A percentile compares a stretch with the other conserved stretches of the same genome.
Evolutionary conservation across 1,140 invertebrate species (phyloP).

Genomic region (Gerris buenoi): DNA sequence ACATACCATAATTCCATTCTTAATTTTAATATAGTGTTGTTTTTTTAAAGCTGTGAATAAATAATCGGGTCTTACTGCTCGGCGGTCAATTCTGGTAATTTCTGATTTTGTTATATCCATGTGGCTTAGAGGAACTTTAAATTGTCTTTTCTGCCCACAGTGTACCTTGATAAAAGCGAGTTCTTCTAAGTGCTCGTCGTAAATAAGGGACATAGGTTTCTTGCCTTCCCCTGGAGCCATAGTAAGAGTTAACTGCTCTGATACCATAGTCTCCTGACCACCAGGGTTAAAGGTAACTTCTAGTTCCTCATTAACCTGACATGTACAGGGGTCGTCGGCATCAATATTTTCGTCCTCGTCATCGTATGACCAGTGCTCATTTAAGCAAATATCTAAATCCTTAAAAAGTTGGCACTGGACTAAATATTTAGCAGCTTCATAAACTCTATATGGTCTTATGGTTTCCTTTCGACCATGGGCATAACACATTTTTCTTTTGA

Average conservation of each 20-base stretch:
- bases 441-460: background rate
- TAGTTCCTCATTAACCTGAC: background rate
- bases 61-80: too few species aligned
- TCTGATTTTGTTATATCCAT: background rate
- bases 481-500: background rate
- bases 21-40: too few species aligned
- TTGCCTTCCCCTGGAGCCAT: background rate
- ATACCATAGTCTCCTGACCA: background rate
- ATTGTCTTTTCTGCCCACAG: background rate
- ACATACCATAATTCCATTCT: too few species aligned
- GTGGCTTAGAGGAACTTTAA: background rate
- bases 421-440: background rate
- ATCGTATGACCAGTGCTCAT: background rate
- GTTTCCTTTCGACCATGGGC: background rate
- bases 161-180: too few species aligned
- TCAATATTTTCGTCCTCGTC: background rate
- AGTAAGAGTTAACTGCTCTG: background rate
- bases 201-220: background rate
- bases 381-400: background rate
- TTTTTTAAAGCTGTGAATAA: too few species aligned
- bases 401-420: background rate
- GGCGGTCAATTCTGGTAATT: too few species aligned
- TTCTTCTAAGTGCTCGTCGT: too few species aligned
- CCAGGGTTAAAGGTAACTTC: background rate
- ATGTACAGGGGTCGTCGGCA: background rate